A percentile compares a stretch with the other conserved stretches of the same genome.
phyloP scores from a whole-genome alignment of 2,113 vertebrate species.

The Rhineura floridana region DNA sequence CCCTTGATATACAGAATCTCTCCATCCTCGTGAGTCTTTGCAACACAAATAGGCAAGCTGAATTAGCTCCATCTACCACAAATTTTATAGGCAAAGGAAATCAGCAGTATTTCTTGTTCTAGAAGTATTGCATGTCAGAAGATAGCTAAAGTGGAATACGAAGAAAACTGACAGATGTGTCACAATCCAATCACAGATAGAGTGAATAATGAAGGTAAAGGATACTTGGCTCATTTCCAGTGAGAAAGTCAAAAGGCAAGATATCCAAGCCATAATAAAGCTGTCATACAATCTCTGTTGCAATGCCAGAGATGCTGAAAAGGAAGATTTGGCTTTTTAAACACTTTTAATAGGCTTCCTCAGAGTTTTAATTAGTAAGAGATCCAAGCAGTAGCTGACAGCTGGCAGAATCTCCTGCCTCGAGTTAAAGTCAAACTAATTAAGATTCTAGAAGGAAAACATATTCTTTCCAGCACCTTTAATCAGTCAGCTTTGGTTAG shows the following conservation, averaged over 20 bases:
- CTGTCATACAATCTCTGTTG: slow-evolving; percentile 28
- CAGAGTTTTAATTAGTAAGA: slow-evolving; percentile 88
- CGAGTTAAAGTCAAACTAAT: slow-evolving; percentile 91
- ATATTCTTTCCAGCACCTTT: slow-evolving; percentile 80
- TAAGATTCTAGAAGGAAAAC: slow-evolving; percentile 86
- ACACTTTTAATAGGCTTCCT: slow-evolving; percentile 81
- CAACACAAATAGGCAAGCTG: no score
- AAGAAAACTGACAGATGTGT: slow-evolving; percentile 16
- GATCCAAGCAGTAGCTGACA: slow-evolving; percentile 85
- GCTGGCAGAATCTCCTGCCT: slow-evolving; percentile 84
- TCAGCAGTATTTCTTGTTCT: not conserved
- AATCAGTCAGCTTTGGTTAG: slow-evolving; percentile 81
- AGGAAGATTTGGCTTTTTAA: slow-evolving; percentile 64
- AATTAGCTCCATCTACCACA: not conserved
- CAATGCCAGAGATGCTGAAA: slow-evolving; percentile 50
- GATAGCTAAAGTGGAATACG: not conserved
- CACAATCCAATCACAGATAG: slow-evolving; percentile 13
- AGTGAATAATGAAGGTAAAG: slow-evolving; percentile 8
- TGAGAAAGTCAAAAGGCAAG: slow-evolving; percentile 39
- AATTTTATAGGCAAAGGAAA: not conserved
- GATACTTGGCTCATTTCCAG: slow-evolving; percentile 25
- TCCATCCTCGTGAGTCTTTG: not conserved
- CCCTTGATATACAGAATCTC: not conserved
- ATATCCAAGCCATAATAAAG: slow-evolving; percentile 20
- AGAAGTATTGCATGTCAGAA: slow-evolving; percentile 23